Conservation (phyloP, 92 coral and sea anemone species). For the Phenganax stokvisi region DNA sequence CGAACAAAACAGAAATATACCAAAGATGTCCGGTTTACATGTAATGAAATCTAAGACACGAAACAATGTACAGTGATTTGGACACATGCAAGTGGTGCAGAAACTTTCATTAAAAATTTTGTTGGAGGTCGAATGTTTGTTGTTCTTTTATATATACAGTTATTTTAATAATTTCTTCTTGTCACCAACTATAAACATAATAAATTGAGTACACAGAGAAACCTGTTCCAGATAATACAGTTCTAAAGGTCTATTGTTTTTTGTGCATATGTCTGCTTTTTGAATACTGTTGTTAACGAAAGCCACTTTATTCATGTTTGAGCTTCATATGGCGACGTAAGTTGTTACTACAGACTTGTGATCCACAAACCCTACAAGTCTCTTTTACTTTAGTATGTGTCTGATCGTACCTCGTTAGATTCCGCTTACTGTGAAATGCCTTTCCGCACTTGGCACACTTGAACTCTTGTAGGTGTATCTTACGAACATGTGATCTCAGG, state of each 20-base stretch:
- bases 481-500: background rate
- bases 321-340: slow-evolving; percentile 1
- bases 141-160: too few species aligned
- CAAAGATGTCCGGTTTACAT: slow-evolving; percentile 44
- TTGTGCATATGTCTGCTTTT: too few species aligned
- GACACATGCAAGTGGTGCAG: too few species aligned
- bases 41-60: slow-evolving; percentile 51
- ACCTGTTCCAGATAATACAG: too few species aligned
- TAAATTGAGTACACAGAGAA: too few species aligned
- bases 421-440: slow-evolving; percentile 7
- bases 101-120: too few species aligned
- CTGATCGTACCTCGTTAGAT: background rate
- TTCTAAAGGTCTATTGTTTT: too few species aligned
- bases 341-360: background rate
- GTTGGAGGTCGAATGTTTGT: too few species aligned
- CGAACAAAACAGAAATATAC: slow-evolving; percentile 38
- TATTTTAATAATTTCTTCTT: too few species aligned
- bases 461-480: background rate
- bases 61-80: background rate
- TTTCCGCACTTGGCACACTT: background rate
- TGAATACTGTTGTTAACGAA: too few species aligned
- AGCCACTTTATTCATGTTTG: background rate
- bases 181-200: too few species aligned
- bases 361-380: background rate
- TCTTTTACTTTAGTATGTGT: background rate